Conservation (phyloP, 2,113 vertebrate species). For the Zapus hudsonius region DNA sequence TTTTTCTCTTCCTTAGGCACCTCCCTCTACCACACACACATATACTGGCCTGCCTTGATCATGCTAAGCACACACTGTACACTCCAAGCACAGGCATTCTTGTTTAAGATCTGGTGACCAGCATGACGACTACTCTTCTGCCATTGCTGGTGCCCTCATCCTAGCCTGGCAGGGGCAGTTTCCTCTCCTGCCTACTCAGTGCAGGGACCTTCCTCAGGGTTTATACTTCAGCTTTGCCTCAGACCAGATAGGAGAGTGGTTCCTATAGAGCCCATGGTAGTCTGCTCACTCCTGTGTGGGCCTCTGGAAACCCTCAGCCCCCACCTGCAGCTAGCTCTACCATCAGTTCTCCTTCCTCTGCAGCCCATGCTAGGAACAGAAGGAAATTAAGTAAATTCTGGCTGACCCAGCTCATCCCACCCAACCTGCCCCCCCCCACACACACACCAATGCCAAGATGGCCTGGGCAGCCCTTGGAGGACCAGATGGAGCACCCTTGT, state of each 20-base stretch:
- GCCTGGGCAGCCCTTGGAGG: neutral
- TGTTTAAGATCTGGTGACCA: neutral
- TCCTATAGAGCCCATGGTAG: neutral
- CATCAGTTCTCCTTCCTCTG: neutral
- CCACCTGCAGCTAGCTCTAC: neutral
- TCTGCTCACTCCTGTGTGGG: neutral
- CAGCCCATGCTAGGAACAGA: neutral
- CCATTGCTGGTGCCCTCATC: neutral
- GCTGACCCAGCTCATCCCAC: constrained; percentile 20
- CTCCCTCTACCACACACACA: no score
- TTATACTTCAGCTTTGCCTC: neutral
- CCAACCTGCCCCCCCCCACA: no score
- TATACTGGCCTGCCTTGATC: neutral
- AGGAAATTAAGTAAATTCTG: neutral
- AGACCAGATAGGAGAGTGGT: neutral
- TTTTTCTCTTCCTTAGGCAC: no score
- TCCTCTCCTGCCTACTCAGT: neutral
- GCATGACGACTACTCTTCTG: neutral
- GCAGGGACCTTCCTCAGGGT: neutral
- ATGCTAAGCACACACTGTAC: neutral
- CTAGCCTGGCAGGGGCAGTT: neutral
- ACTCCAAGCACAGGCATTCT: no score
- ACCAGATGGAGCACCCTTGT: neutral
- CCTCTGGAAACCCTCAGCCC: neutral
- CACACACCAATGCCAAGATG: neutral